Base-by-base conservation (phyloP, 2,113 vertebrate genomes). In the Scopus umbretta region DNA sequence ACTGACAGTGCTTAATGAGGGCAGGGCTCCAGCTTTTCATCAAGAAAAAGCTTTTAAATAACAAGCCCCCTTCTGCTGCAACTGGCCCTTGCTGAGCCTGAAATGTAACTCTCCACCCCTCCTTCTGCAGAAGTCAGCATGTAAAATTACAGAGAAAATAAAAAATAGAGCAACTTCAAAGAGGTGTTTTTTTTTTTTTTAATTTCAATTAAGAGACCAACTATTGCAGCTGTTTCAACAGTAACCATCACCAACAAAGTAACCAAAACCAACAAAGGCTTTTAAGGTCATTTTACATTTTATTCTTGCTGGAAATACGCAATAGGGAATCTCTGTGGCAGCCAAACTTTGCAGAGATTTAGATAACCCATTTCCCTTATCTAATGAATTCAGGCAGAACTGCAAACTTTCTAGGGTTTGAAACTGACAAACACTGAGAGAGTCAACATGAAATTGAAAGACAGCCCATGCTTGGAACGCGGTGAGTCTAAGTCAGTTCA, bases 321-420 rank as follows among this genome's bases (percentile, higher is more conserved):
- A 96, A 21, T 43, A 95, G 71, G 72, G 79, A 89, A 52, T 87
- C 68, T 94, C 72, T 65, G 43, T 61, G 82, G 86, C 80, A 71
- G 84, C 42, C 70, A 79, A 94, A 92, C 67, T 89, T 94, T 67
- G 63, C 53, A 16, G 88, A 93, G 87, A 94, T 91, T 96, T 80
- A 92, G 90, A 92, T 66, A 74, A 88, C 88, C 93, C 73, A n/a
- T 96, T 96, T 97, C 85, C 71, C 88, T 96, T 95, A 92, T 92
- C 94, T 96, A 96, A 96, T 96, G 88, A 96, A 96, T 94, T 94
- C 94, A 96, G 91, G 88, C 95, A 88, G 38, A 84, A 82, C 65
- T 58, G 70, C 71, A 96, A 91, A 92, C 85, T 96, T 95, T 61
- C 68, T 92, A 61, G 93, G 79, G 93, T 90, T 97, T 95, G 93